Evolutionary conservation across 2,888 invertebrate genomes (phyloP).

Genomic region (Latheticus oryzae): DNA sequence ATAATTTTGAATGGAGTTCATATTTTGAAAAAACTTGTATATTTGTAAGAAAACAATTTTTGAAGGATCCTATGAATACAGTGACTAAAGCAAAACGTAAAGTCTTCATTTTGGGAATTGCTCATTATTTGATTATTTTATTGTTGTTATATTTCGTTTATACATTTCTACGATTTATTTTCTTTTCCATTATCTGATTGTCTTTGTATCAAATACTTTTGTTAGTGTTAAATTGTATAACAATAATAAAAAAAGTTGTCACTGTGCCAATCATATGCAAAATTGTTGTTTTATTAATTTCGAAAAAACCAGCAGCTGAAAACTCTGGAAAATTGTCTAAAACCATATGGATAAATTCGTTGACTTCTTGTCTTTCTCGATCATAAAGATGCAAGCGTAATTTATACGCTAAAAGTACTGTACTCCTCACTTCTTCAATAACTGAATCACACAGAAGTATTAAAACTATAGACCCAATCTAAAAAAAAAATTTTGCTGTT

Average conservation of each 20-base stretch:
- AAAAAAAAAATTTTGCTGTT: conserved; percentile 13
- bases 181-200: no score
- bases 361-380: conserved; percentile 9
- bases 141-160: no score
- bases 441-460: conserved; percentile 21
- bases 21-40: no score
- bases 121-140: no score
- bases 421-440: conserved; percentile 7
- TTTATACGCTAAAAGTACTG: conserved; percentile 6
- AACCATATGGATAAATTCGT: conserved; percentile 6
- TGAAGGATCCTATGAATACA: no score
- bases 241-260: conserved; percentile 24
- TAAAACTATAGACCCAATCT: conserved; percentile 13
- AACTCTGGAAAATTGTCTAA: conserved; percentile 13
- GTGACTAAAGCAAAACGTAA: no score
- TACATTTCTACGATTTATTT: no score
- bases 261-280: conserved; percentile 19
- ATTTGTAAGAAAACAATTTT: no score
- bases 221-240: conserved; percentile 25
- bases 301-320: conserved; percentile 26
- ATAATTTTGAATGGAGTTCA: no score
- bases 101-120: no score
- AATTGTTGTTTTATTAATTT: conserved; percentile 12
- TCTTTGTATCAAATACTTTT: no score
- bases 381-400: not conserved